phyloP scores from a whole-genome alignment of 1,140 invertebrate genomes.

The Dendrolimus punctatus region DNA sequence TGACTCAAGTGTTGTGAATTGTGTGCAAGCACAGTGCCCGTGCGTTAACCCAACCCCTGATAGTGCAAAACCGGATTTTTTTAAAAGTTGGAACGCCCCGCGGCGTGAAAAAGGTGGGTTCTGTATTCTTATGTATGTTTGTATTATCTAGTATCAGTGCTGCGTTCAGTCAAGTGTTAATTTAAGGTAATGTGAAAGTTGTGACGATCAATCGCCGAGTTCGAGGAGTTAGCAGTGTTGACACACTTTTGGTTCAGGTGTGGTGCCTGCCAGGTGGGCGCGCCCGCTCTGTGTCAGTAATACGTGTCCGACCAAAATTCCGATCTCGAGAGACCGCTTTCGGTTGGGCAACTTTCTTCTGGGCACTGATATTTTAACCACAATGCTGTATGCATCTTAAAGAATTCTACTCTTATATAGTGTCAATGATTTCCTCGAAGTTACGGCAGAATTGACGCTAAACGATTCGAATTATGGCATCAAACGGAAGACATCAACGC shows the following conservation, averaged over 20 bases:
- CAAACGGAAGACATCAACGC: constrained; percentile 64
- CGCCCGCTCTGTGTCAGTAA: constrained; percentile 34
- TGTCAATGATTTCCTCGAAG: too few species aligned
- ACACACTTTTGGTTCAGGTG: constrained; percentile 66
- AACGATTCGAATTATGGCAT: constrained; percentile 25
- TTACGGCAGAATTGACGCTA: neutral
- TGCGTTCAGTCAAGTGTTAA: constrained; percentile 40
- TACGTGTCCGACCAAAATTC: constrained; percentile 57
- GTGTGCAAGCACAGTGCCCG: constrained; percentile 60
- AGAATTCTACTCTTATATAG: too few species aligned
- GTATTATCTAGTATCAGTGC: constrained; percentile 28
- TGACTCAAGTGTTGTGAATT: constrained; percentile 63
- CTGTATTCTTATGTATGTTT: constrained; percentile 11
- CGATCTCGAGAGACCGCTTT: constrained; percentile 58
- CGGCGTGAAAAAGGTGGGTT: constrained; percentile 55
- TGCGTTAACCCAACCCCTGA: constrained; percentile 66
- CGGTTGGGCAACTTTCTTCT: constrained; percentile 58
- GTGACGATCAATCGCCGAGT: constrained; percentile 52
- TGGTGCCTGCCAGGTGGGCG: constrained; percentile 52
- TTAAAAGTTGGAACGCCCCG: constrained; percentile 38
- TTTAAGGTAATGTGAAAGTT: constrained; percentile 70
- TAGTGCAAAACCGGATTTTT: constrained; percentile 68
- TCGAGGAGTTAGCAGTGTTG: constrained; percentile 55
- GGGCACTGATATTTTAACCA: constrained; percentile 4
- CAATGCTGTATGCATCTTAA: too few species aligned